phyloP scores from a whole-genome alignment of 1,140 invertebrate species.

The Dendroctonus valens region DNA sequence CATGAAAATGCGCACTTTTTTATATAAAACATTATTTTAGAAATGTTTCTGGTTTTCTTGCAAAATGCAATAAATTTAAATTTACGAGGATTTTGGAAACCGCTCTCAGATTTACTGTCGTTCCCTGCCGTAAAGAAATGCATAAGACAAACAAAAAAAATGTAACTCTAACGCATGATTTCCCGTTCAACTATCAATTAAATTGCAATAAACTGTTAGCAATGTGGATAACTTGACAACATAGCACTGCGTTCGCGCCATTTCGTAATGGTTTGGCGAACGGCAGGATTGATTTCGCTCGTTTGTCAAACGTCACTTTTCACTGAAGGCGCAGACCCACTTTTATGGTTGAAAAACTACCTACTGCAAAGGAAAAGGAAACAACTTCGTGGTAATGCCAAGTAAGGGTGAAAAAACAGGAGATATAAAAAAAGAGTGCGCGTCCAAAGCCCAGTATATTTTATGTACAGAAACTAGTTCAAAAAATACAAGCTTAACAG shows the following conservation, averaged over 20 bases:
- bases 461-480: conserved; percentile 26
- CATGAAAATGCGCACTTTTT: too few relatives aligned
- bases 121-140: conserved; percentile 21
- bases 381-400: background rate
- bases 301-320: too few relatives aligned
- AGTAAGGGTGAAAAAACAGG: too few relatives aligned
- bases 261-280: background rate
- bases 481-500: background rate
- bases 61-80: too few relatives aligned
- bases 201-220: conserved; percentile 26
- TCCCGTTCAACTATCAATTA: conserved; percentile 24
- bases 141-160: conserved; percentile 28
- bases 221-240: conserved; percentile 8
- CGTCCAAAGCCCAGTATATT: conserved; percentile 34
- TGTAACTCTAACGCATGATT: conserved; percentile 13
- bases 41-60: too few relatives aligned
- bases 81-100: too few relatives aligned
- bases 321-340: too few relatives aligned
- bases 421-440: conserved; percentile 30
- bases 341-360: background rate
- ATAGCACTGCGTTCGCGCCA: background rate
- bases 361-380: conserved; percentile 16
- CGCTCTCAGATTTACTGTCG: conserved; percentile 3
- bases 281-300: too few relatives aligned
- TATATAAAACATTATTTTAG: too few relatives aligned